Conservation (phyloP, 2,888 invertebrate genomes). For the Nomada fucata region DNA sequence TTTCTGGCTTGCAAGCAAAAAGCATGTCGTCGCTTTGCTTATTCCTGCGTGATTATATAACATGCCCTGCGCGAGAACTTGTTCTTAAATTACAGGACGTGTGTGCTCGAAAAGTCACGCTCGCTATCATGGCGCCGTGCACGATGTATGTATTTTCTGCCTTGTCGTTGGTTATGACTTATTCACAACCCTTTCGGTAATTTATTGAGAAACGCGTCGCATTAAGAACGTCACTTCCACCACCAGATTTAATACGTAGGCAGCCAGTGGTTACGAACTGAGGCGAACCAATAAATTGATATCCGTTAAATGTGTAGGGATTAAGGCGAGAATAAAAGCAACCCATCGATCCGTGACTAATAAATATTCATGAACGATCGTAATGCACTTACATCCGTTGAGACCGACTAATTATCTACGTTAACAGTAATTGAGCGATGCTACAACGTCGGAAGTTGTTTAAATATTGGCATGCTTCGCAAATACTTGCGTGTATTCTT, state of each 20-base stretch:
- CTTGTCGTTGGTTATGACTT: slow-evolving; percentile 31
- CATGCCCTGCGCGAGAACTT: slow-evolving; percentile 31
- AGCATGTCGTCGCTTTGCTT: slow-evolving; percentile 14
- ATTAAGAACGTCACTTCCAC: slow-evolving; percentile 6
- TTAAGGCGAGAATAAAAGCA: not conserved
- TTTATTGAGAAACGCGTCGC: slow-evolving; percentile 9
- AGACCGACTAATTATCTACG: slow-evolving; percentile 4
- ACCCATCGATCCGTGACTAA: not conserved
- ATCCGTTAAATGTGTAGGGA: slow-evolving; percentile 8
- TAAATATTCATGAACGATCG: slow-evolving; percentile 48
- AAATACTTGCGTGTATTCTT: not conserved
- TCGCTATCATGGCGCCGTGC: slow-evolving; percentile 24
- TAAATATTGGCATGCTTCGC: not conserved
- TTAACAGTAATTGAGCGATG: slow-evolving; percentile 30
- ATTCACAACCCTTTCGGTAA: slow-evolving; percentile 15
- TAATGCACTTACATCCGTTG: slow-evolving; percentile 23
- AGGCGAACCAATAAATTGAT: slow-evolving; percentile 24
- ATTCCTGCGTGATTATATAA: slow-evolving; percentile 36
- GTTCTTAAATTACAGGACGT: slow-evolving; percentile 48
- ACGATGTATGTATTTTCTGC: slow-evolving; percentile 28
- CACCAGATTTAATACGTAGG: slow-evolving; percentile 8
- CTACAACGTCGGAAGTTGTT: not conserved
- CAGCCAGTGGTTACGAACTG: slow-evolving; percentile 3
- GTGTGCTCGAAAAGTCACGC: slow-evolving; percentile 42
- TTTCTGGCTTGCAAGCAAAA: slow-evolving; percentile 14